Evolutionary conservation across 2,888 invertebrate species (phyloP).

Genomic region (Coelopa pilipes): DNA sequence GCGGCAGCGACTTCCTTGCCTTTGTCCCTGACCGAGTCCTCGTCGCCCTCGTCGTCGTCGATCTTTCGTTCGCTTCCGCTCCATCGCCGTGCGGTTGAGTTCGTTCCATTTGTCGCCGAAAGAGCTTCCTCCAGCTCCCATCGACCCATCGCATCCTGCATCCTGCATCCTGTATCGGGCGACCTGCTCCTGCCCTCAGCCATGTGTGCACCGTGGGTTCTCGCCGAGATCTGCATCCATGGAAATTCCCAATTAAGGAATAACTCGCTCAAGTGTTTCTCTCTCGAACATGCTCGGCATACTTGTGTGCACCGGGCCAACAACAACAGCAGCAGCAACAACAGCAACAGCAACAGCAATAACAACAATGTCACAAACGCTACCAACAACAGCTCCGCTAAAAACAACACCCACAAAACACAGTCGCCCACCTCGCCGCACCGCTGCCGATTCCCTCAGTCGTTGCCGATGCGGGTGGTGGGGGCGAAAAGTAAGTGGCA

Average conservation of each 20-base stretch:
- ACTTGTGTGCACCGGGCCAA: not conserved
- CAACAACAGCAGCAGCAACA: not conserved
- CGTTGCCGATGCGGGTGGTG: not conserved
- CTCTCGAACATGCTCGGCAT: conserved; percentile 28
- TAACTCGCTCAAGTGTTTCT: conserved; percentile 60
- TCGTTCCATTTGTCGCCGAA: conserved; percentile 24
- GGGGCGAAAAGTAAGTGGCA: not conserved
- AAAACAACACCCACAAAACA: not conserved
- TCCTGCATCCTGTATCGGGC: no score
- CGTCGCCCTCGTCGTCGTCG: conserved; percentile 1
- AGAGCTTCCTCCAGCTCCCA: not conserved
- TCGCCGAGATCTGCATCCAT: conserved; percentile 46
- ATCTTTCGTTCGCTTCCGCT: conserved; percentile 13
- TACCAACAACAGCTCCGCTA: not conserved
- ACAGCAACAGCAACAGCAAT: not conserved
- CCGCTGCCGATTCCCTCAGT: not conserved
- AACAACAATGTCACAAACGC: not conserved
- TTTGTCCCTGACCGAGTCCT: no score
- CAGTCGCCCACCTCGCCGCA: not conserved
- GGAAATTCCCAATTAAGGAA: conserved; percentile 62
- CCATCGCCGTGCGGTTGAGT: conserved; percentile 11
- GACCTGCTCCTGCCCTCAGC: not conserved
- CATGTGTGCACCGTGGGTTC: not conserved
- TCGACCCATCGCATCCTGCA: no score
- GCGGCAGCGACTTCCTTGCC: no score